Evolutionary conservation across 2,888 invertebrate genomes (phyloP), one percentile per base, ranked within the genome.

Genomic region (Plagodis pulveraria): DNA sequence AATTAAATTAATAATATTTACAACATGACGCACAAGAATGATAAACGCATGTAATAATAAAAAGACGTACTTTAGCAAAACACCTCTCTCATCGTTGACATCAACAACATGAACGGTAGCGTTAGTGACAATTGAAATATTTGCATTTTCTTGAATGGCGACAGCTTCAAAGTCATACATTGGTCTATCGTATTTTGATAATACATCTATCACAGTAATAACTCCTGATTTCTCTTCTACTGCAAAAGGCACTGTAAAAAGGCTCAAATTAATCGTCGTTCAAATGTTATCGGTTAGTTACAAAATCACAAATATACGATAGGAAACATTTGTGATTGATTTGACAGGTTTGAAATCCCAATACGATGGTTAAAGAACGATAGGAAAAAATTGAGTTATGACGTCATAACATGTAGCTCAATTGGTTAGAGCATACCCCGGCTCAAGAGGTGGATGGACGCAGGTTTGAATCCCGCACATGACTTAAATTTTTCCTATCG

Each of bases 141-240:
- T 95, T 0, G 77, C 70, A 38, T 85, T 87, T 63, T 87, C 94
- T 83, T 94, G 94, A 0, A 95, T 95, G 0, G 97, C 97, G 6
- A 97, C 95, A 0, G 97, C 96, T 87, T 97, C 97, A 74, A 98
- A 97, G 64, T 96, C 95, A 76, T 96, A 98, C 41, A 94, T 84
- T 5, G 94, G 93, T 38, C 95, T 87, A 33, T 94, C 93, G 76
- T 94, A 97, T 70, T 96, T 95, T 0, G 94, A 88, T 44, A 97
- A 86, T 60, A 95, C 95, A 38, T 96, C 95, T 57, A 97, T 96
- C 0, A 98, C 97, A 1, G 97, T 97, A 48, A 98, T 97, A 0
- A 97, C 96, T 5, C 98, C 98, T 0, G 97, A 96, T 62, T 95
- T 93, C 80, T 98, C 97, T 88, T 98, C 98, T 33, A 98, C 97